A percentile compares a stretch with the other conserved stretches of the same genome.
These are phyloP conservation scores for Halcyon smyrnensis DNA, from an alignment of 2,797 vertebrate species.

Conservation along the genomic window DNA sequence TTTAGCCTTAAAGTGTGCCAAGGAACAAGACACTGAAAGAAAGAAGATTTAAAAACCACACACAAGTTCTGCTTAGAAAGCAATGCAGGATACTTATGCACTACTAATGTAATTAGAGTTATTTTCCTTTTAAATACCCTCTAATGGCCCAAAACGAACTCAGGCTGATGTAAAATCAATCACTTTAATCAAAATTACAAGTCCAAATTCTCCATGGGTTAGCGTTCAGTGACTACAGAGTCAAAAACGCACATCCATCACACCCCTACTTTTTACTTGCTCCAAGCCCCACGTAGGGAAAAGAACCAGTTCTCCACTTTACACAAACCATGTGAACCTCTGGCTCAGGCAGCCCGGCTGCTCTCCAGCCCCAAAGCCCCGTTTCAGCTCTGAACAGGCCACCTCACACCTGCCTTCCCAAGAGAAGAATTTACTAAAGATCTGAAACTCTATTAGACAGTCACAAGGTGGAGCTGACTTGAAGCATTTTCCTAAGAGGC, in stretches of 20 bases:
- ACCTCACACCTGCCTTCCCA: background rate
- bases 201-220: conserved; percentile 23
- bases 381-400: accelerated
- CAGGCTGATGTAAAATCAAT: conserved; percentile 62
- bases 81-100: background rate
- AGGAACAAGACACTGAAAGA: background rate
- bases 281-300: background rate
- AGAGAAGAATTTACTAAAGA: accelerated
- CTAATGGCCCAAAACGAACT: conserved; percentile 64
- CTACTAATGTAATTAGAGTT: conserved; percentile 67
- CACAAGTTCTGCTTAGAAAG: conserved; percentile 4
- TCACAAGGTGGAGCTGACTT: background rate
- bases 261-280: background rate
- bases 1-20: background rate
- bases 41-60: background rate
- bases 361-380: background rate
- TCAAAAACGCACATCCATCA: conserved; percentile 25
- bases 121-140: conserved; percentile 67
- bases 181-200: conserved; percentile 68
- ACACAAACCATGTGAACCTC: accelerated
- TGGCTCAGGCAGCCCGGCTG: background rate
- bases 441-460: background rate
- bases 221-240: background rate
- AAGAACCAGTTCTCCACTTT: accelerated
- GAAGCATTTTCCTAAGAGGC: background rate